Conservation (phyloP, 2,797 vertebrate species). For the Acanthopagrus latus region DNA sequence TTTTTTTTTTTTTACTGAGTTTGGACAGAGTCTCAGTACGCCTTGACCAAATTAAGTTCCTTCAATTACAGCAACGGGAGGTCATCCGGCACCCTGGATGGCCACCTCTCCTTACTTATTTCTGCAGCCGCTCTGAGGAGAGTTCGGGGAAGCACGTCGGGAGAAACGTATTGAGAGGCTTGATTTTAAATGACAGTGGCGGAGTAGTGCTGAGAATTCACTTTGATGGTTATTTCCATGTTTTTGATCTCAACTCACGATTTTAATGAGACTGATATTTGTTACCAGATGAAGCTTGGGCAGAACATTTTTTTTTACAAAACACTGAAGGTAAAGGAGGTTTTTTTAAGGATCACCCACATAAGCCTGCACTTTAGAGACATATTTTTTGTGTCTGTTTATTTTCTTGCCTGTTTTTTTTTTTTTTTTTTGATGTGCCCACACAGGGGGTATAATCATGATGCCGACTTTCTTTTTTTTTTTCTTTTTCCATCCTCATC, state of each 20-base stretch:
- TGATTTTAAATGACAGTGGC: constrained; percentile 65
- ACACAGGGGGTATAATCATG: neutral
- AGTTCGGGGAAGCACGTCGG: constrained; percentile 27
- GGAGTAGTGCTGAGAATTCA: constrained; percentile 46
- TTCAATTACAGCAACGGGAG: constrained; percentile 10
- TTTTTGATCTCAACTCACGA: constrained; percentile 61
- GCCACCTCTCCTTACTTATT: constrained; percentile 16
- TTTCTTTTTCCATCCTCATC: neutral
- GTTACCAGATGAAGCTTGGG: constrained; percentile 36
- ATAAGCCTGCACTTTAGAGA: constrained; percentile 1
- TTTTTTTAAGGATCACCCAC: constrained; percentile 19
- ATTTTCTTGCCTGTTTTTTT: neutral
- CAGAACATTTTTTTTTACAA: constrained; percentile 2
- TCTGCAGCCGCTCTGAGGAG: constrained; percentile 29
- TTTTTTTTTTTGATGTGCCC: neutral
- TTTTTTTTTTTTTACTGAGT: constrained; percentile 83
- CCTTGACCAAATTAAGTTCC: constrained; percentile 79
- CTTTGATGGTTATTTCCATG: constrained; percentile 69
- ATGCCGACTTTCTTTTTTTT: neutral
- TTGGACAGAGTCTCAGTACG: constrained; percentile 81
- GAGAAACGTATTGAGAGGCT: constrained; percentile 41
- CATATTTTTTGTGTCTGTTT: neutral
- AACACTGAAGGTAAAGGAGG: constrained; percentile 31
- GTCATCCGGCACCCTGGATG: neutral
- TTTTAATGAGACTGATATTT: constrained; percentile 66